These are phyloP conservation scores for Dasyprocta punctata DNA, from an alignment of 2,113 vertebrate genomes.

Conservation along the genomic window DNA sequence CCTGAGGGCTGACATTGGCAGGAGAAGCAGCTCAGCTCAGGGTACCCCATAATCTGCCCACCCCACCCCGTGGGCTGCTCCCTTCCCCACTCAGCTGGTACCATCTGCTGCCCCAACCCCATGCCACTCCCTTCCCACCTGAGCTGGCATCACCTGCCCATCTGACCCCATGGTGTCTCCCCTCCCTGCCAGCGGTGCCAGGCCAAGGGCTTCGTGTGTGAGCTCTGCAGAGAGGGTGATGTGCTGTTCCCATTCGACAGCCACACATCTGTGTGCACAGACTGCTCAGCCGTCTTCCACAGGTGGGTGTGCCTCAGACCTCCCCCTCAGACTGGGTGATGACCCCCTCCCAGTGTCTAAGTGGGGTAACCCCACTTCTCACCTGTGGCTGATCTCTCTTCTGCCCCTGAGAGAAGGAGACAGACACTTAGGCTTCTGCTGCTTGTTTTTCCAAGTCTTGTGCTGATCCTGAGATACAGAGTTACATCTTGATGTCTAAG, in stretches of 20 bases:
- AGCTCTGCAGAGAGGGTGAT: conserved; percentile 97
- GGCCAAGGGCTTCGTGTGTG: conserved; percentile 99
- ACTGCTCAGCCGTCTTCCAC: conserved; percentile 98
- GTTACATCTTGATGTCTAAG: neutral
- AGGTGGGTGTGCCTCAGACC: conserved; percentile 86
- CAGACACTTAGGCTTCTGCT: neutral
- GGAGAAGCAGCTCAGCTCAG: neutral
- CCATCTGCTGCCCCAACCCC: neutral
- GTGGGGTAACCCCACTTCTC: neutral
- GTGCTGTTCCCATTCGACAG: conserved; percentile 98
- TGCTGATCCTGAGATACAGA: neutral
- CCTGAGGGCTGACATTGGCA: neutral
- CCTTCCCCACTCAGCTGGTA: neutral
- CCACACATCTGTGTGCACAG: conserved; percentile 96
- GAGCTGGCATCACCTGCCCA: neutral
- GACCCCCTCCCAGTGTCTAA: neutral
- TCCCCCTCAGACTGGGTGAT: accelerated
- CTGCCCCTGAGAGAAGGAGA: neutral
- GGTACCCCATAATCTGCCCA: neutral
- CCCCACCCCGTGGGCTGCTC: neutral
- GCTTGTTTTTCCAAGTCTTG: neutral
- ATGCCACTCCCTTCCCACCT: neutral
- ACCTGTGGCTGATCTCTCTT: neutral
- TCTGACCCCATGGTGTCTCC: neutral
- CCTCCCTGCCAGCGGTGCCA: conserved; percentile 91